Percentiles rank a stretch among this genome's conserved stretches.
Conservation (phyloP, 2,113 vertebrate species). For the Alligator sinensis region DNA sequence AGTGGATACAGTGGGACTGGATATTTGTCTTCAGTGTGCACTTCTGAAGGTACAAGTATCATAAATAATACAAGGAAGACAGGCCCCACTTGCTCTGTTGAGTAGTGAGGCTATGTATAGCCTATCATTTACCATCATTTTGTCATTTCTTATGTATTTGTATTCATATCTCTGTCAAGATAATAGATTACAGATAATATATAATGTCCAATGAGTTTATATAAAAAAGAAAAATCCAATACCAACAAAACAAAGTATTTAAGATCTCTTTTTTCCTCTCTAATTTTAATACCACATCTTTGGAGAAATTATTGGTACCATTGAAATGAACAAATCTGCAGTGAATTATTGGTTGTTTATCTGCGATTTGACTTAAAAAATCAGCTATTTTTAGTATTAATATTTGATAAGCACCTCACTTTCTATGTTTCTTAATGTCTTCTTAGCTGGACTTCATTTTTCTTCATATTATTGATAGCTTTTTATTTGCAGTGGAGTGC, state of each 20-base stretch:
- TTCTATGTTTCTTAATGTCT: background rate
- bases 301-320: background rate
- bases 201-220: background rate
- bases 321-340: background rate
- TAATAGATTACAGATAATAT: background rate
- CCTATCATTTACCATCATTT: background rate
- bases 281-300: background rate
- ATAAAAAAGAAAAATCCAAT: background rate
- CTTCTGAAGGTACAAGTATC: background rate
- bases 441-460: slow-evolving; percentile 8
- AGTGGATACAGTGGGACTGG: background rate
- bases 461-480: slow-evolving; percentile 14
- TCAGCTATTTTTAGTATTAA: background rate
- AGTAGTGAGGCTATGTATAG: background rate
- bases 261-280: background rate
- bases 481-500: background rate
- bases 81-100: background rate
- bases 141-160: background rate
- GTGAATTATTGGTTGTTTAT: background rate
- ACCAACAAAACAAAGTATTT: background rate
- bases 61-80: no score
- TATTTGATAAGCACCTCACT: background rate
- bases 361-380: background rate
- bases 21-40: background rate
- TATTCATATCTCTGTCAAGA: background rate